These are phyloP conservation scores for Eilema griseolum DNA, from an alignment of 2,888 invertebrate species.

Conservation along the genomic window DNA sequence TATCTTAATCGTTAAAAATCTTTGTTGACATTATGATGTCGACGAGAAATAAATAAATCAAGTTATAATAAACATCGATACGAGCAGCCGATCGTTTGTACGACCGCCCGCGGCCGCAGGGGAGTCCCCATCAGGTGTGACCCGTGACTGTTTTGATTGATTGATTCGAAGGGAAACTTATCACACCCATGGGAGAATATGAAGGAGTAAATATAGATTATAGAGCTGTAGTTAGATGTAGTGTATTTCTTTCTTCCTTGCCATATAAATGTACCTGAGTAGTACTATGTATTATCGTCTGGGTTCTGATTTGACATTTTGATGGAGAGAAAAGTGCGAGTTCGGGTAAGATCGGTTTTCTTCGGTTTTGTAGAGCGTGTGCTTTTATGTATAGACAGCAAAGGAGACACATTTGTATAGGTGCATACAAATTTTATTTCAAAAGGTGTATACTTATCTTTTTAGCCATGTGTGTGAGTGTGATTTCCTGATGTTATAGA, in stretches of 20 bases:
- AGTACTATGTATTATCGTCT: too few species aligned
- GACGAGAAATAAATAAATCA: background rate
- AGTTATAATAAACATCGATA: background rate
- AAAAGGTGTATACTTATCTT: too few species aligned
- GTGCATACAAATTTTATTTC: too few species aligned
- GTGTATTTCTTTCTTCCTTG: too few species aligned
- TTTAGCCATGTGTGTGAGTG: too few species aligned
- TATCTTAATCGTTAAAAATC: too few species aligned
- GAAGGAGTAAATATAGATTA: background rate
- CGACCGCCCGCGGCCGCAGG: conserved; percentile 21
- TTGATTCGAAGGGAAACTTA: conserved; percentile 25
- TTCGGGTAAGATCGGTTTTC: background rate
- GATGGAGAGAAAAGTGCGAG: background rate
- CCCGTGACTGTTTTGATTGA: conserved; percentile 24
- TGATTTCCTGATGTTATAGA: too few species aligned
- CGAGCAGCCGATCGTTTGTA: conserved; percentile 8
- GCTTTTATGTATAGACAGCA: too few species aligned
- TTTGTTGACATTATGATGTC: too few species aligned
- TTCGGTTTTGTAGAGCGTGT: background rate
- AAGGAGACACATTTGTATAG: too few species aligned
- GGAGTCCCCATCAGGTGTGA: conserved; percentile 24
- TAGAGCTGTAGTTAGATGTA: background rate
- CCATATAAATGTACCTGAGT: too few species aligned
- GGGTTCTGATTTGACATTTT: background rate
- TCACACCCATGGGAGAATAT: conserved; percentile 2